A percentile compares a stretch with the other conserved stretches of the same genome.
phyloP scores from a whole-genome alignment of 2,113 vertebrate genomes.

The Plotosus lineatus region DNA sequence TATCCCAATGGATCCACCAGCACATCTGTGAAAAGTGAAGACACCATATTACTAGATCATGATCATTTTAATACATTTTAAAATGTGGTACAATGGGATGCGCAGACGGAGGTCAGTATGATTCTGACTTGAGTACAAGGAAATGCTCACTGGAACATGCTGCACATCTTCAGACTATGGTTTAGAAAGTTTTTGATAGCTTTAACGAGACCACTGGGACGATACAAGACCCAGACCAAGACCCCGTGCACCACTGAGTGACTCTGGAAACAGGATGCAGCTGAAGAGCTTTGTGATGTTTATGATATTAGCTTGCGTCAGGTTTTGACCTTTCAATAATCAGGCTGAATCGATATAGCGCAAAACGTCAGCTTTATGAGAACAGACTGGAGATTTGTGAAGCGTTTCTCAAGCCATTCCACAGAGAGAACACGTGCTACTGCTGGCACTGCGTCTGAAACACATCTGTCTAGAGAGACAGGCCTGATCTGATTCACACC shows the following conservation, averaged over 20 bases:
- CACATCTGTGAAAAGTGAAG: conserved; percentile 73
- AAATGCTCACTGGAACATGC: conserved; percentile 51
- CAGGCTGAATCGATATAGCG: conserved; percentile 39
- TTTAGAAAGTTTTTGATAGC: conserved; percentile 51
- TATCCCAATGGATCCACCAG: conserved; percentile 83
- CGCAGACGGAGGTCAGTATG: background rate
- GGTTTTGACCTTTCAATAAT: conserved; percentile 40
- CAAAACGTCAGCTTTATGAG: conserved; percentile 38
- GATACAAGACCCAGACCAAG: conserved; percentile 50
- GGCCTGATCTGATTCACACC: background rate
- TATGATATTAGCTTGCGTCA: conserved; percentile 47
- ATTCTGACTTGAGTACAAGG: conserved; percentile 17
- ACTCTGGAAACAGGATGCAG: conserved; percentile 73
- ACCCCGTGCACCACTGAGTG: conserved; percentile 58
- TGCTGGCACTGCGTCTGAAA: conserved; percentile 57
- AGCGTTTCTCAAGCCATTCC: conserved; percentile 49
- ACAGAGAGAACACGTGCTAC: conserved; percentile 64
- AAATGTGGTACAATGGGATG: background rate
- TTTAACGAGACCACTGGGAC: conserved; percentile 61
- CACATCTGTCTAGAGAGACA: conserved; percentile 56
- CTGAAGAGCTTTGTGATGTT: conserved; percentile 65
- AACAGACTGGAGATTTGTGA: conserved; percentile 34
- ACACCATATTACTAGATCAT: background rate
- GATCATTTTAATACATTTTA: background rate
- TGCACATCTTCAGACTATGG: conserved; percentile 49